Percentiles rank a stretch among this genome's conserved stretches.
These are phyloP conservation scores for Falcunculus frontatus DNA, from an alignment of 2,113 vertebrate genomes.

Conservation along the genomic window DNA sequence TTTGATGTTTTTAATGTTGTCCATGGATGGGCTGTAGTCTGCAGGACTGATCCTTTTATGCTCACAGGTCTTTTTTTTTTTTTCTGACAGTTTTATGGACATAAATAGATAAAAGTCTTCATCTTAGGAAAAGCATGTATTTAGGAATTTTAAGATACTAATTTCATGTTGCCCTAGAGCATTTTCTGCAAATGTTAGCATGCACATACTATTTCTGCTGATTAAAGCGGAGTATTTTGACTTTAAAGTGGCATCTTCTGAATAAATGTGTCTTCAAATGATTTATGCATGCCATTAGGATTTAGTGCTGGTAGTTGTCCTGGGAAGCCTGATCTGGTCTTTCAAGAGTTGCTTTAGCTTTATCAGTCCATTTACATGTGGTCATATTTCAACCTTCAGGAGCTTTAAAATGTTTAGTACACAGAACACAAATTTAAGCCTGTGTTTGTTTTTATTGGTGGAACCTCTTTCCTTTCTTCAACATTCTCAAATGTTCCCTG, in stretches of 20 bases:
- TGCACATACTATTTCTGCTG: constrained; percentile 18
- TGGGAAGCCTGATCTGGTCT: constrained; percentile 61
- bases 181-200: constrained; percentile 72
- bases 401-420: constrained; percentile 70
- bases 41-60: constrained; percentile 23
- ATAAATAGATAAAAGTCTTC: constrained; percentile 61
- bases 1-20: constrained; percentile 14
- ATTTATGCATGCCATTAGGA: constrained; percentile 67
- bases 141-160: constrained; percentile 47
- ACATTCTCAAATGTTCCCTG: constrained; percentile 90
- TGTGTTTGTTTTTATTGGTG: constrained; percentile 77
- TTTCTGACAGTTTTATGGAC: constrained; percentile 10
- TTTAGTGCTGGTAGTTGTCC: constrained; percentile 57
- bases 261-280: constrained; percentile 45
- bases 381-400: constrained; percentile 48
- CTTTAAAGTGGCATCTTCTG: constrained; percentile 66
- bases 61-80: not conserved
- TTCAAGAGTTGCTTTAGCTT: constrained; percentile 51
- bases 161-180: constrained; percentile 50
- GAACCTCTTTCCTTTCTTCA: constrained; percentile 82
- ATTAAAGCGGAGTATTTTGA: constrained; percentile 47
- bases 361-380: constrained; percentile 57
- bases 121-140: constrained; percentile 65
- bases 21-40: not conserved
- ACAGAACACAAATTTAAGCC: constrained; percentile 68